A percentile compares a stretch with the other conserved stretches of the same genome.
phyloP scores from a whole-genome alignment of 2,888 invertebrate species.

The Thera britannica region DNA sequence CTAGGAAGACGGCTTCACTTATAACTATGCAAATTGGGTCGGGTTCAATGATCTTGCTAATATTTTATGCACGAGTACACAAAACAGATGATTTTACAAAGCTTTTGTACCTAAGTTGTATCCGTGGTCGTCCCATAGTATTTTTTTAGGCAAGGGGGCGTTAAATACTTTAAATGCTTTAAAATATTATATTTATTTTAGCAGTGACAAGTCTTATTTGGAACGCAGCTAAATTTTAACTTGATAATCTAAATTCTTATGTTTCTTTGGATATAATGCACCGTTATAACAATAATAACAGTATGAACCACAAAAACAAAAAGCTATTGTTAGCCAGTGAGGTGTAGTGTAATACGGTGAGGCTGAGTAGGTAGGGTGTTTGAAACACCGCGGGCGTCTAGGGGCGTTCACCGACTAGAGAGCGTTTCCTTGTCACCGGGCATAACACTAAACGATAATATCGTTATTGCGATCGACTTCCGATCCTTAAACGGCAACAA shows the following conservation, averaged over 20 bases:
- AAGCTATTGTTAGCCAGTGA: constrained; percentile 19
- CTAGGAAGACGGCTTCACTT: constrained; percentile 17
- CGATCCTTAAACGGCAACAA: constrained; percentile 77
- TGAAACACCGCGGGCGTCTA: constrained; percentile 56
- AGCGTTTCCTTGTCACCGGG: constrained; percentile 82
- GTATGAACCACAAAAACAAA: constrained; percentile 13
- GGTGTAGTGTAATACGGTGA: constrained; percentile 32
- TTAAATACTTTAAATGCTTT: no score
- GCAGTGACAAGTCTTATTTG: no score
- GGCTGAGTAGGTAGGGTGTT: constrained; percentile 32
- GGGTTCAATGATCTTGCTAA: neutral
- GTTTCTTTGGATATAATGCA: no score
- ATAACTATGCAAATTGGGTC: neutral
- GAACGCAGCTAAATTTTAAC: no score
- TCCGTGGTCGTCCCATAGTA: no score
- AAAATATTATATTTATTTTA: no score
- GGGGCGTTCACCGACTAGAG: constrained; percentile 61
- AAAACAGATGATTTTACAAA: neutral
- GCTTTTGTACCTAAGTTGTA: neutral
- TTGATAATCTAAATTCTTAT: no score
- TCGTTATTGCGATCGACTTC: constrained; percentile 73
- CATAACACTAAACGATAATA: constrained; percentile 83
- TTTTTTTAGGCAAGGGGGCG: no score
- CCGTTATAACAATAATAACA: neutral
- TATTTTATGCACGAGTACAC: neutral